phyloP scores from a whole-genome alignment of 2,888 invertebrate genomes.

The Dichetophora obliterata region DNA sequence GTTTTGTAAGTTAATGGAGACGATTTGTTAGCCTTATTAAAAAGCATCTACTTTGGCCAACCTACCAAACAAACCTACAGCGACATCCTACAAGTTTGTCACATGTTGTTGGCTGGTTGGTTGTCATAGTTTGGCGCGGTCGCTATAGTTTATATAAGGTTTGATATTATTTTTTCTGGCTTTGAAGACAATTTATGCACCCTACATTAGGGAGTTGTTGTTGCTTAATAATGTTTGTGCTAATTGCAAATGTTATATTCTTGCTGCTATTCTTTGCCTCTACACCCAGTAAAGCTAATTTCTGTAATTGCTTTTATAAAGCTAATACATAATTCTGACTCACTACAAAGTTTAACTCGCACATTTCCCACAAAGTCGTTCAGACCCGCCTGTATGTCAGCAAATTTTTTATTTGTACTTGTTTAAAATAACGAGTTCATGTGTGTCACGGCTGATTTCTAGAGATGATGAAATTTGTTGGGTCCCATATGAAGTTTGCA shows the following conservation, averaged over 20 bases:
- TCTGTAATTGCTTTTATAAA: no score
- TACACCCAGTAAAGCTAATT: no score
- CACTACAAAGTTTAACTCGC: no score
- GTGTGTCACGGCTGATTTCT: background rate
- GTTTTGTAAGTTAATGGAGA: slow-evolving; percentile 65
- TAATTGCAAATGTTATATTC: no score
- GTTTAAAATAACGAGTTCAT: no score
- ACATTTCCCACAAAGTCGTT: no score
- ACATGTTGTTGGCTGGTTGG: background rate
- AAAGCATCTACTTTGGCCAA: slow-evolving; percentile 44
- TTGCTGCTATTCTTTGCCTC: no score
- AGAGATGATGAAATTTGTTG: slow-evolving; percentile 4
- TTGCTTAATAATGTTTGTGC: no score
- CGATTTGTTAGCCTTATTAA: slow-evolving; percentile 64
- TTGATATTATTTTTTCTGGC: background rate
- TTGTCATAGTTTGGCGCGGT: background rate
- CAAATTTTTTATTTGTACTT: no score
- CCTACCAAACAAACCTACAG: background rate
- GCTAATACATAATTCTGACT: no score
- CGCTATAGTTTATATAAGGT: slow-evolving; percentile 2
- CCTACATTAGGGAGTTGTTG: background rate
- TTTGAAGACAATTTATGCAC: background rate
- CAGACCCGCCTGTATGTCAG: no score
- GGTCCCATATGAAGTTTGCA: background rate
- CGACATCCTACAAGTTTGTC: background rate